Base-by-base conservation (phyloP, 2,888 invertebrate species). In the Synanthedon vespiformis region DNA sequence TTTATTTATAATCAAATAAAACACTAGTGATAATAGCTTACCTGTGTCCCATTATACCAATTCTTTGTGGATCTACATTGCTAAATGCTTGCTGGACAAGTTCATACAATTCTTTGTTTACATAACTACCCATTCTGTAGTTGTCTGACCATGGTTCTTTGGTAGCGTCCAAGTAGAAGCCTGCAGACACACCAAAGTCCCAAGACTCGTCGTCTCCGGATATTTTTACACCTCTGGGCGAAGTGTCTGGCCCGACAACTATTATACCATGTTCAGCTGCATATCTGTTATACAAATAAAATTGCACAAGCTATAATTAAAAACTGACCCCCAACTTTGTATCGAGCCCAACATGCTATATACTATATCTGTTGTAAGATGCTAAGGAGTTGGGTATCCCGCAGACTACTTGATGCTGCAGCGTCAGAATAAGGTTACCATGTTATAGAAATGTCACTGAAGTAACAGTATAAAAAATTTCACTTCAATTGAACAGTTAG, bases 131-230 rank as follows among this genome's bases (percentile, higher is more conserved):
- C 99, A 99, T 99, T 65, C 92, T 90, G 74, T 98, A 99, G 85
- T 99, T 91, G 40, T 90, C 92, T 40, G 92, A 92, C 98, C 98
- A 99, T 14, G 96, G 96, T n/a, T 93, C 92, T 63, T 92, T 89
- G 0, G 92, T 92, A 4, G 99, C 97, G 86, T 99, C 94, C 1
- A 99, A 88, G 77, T 99, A 99, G 79, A 98, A 98, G 0, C 98
- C 97, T 57, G 99, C 99, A 5, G 95, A 95, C 10, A 93, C 92
- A 34, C 99, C 99, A 83, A 99, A 97, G 80, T 98, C 98, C 91
- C 94, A 98, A 14, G 90, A 88, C 40, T 96, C 97, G 70, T 95
- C 94, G 81, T 99, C 96, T 0, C 97, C 98, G 13, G 94, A 92
- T 54, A 99, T 90, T 63, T 95, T 94, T 11, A 95, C 90, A 5